Percentiles rank a stretch among this genome's conserved stretches.
Evolutionary conservation across 2,797 vertebrate species (phyloP).

Genomic region (Poeciliopsis paucimaculata): DNA sequence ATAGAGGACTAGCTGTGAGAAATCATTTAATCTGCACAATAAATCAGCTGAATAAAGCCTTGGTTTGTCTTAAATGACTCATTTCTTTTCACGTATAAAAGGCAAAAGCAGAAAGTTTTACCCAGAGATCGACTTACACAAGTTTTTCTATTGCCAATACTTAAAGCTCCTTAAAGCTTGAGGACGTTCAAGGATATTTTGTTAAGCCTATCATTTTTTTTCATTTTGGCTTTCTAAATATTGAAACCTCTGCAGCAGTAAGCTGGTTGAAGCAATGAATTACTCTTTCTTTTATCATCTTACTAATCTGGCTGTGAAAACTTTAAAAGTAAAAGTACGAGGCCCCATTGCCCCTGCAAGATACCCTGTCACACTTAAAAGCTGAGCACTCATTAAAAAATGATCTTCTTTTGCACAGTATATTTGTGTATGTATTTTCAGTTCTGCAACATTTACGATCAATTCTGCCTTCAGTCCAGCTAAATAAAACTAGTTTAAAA

Average conservation of each 20-base stretch:
- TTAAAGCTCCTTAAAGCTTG: no score
- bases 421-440: background rate
- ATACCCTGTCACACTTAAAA: background rate
- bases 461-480: background rate
- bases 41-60: constrained; percentile 50
- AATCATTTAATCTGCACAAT: constrained; percentile 64
- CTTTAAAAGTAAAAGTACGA: background rate
- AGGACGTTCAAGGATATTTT: background rate
- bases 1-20: constrained; percentile 53
- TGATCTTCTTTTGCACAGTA: background rate
- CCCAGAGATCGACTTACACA: background rate
- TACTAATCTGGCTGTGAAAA: background rate
- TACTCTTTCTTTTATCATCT: background rate
- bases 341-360: background rate
- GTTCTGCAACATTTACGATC: background rate
- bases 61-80: background rate
- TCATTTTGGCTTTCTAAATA: background rate
- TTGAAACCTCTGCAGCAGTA: background rate
- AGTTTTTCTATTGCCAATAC: background rate
- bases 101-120: background rate
- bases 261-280: background rate
- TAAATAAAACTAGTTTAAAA: background rate
- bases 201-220: background rate
- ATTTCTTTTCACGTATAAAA: background rate
- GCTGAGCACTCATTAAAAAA: background rate